Conservation (phyloP, 2,113 vertebrate species). For the Dissostichus mawsoni region DNA sequence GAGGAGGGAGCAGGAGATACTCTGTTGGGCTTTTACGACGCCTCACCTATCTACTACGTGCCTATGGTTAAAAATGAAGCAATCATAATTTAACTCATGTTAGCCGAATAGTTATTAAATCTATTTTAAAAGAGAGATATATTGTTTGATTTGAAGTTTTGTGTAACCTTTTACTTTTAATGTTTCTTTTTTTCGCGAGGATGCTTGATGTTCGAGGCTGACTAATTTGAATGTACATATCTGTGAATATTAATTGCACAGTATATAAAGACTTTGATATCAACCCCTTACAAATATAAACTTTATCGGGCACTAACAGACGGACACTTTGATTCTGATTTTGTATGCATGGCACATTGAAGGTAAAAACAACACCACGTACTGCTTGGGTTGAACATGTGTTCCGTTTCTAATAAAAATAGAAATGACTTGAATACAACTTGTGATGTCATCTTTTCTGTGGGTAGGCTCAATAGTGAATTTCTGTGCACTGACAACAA, state of each 20-base stretch:
- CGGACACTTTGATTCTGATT: slow-evolving; percentile 77
- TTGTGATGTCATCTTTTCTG: slow-evolving; percentile 27
- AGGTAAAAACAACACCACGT: slow-evolving; percentile 44
- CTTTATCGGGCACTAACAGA: slow-evolving; percentile 74
- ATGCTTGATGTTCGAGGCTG: slow-evolving; percentile 76
- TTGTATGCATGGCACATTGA: slow-evolving; percentile 81
- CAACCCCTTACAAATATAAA: slow-evolving; percentile 71
- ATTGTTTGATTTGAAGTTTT: slow-evolving; percentile 80
- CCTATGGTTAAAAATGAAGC: slow-evolving; percentile 85
- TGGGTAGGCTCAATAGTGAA: slow-evolving; percentile 13
- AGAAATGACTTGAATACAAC: slow-evolving; percentile 64
- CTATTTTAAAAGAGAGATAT: slow-evolving; percentile 83
- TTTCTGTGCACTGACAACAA: slow-evolving; percentile 23
- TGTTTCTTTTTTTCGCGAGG: slow-evolving; percentile 61
- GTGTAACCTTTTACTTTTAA: slow-evolving; percentile 83
- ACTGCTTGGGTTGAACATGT: slow-evolving; percentile 72
- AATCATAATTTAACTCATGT: slow-evolving; percentile 85
- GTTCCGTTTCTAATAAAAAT: slow-evolving; percentile 84
- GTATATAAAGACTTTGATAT: slow-evolving; percentile 80
- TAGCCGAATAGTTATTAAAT: slow-evolving; percentile 77
- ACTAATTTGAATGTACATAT: slow-evolving; percentile 86
- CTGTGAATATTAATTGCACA: slow-evolving; percentile 85
- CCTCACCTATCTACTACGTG: slow-evolving; percentile 85
- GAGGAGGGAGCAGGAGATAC: slow-evolving; percentile 46
- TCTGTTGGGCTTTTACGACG: slow-evolving; percentile 59